Conservation (phyloP, 1,140 invertebrate genomes). For the Magallana ariakensis region DNA sequence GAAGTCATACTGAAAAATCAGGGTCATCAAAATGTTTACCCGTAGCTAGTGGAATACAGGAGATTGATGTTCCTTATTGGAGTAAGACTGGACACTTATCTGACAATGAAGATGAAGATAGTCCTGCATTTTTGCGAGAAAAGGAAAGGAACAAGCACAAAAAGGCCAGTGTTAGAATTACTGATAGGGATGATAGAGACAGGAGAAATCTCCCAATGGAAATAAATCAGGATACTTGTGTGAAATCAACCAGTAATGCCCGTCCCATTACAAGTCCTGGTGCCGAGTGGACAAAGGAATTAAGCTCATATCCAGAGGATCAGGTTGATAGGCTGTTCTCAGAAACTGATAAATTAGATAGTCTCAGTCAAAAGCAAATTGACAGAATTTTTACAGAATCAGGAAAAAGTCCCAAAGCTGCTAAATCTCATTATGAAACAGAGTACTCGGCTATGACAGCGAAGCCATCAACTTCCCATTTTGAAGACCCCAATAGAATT, state of each 20-base stretch:
- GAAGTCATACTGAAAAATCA: conserved; percentile 28
- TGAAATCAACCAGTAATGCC: conserved; percentile 29
- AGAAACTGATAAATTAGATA: neutral
- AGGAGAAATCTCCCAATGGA: conserved; percentile 9
- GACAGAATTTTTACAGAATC: neutral
- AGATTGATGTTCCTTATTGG: neutral
- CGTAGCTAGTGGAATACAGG: neutral
- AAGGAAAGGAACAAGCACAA: neutral
- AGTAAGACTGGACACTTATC: neutral
- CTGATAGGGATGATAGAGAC: neutral
- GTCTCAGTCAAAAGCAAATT: neutral
- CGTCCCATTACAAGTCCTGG: conserved; percentile 36
- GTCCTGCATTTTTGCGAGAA: neutral
- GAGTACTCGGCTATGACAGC: neutral
- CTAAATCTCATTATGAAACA: neutral
- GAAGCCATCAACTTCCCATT: neutral
- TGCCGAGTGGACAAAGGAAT: conserved; percentile 19
- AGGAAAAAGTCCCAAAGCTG: neutral
- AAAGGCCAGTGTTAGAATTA: neutral
- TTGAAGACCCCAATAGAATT: neutral
- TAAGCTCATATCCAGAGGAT: neutral
- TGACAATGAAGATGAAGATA: neutral
- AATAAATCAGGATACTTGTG: neutral
- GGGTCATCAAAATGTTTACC: neutral
- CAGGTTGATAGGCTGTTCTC: neutral